A percentile compares a stretch with the other conserved stretches of the same genome.
These are phyloP conservation scores for Aurelia aurita complex sp. Pacific DNA, from an alignment of 30 jellyfish, hydroid and myxozoan genomes.

Conservation along the genomic window DNA sequence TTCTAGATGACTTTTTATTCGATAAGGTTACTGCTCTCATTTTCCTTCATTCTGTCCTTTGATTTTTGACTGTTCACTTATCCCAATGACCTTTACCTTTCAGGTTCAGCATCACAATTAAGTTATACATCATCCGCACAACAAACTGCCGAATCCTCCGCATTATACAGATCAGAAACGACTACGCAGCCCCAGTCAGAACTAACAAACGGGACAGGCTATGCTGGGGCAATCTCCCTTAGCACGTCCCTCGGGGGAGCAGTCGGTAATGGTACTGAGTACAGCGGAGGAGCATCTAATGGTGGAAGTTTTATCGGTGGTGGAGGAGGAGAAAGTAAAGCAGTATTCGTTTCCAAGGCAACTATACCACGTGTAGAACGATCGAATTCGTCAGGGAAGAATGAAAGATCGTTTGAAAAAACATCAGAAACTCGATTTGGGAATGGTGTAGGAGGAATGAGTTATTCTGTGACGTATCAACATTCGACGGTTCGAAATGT, in stretches of 20 bases:
- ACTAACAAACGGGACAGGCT: slow-evolving; percentile 10
- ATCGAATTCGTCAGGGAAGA: slow-evolving; percentile 47
- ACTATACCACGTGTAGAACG: slow-evolving; percentile 73
- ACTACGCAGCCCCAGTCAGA: slow-evolving; percentile 56
- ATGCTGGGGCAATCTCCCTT: slow-evolving; percentile 3
- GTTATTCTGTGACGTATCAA: slow-evolving; percentile 75
- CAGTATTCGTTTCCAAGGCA: slow-evolving; percentile 50
- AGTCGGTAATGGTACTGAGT: neutral
- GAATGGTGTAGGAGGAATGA: slow-evolving; percentile 41
- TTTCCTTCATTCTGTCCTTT: no score
- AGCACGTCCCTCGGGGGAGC: neutral
- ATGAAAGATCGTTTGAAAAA: slow-evolving; percentile 48
- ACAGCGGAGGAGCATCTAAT: neutral
- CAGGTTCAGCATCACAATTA: slow-evolving; percentile 82
- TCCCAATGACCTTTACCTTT: no score
- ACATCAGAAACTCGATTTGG: slow-evolving; percentile 48
- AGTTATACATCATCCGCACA: slow-evolving; percentile 64
- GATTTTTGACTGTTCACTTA: no score
- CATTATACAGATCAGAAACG: slow-evolving; percentile 26
- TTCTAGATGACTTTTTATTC: no score
- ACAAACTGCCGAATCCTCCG: slow-evolving; percentile 66
- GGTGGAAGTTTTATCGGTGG: neutral
- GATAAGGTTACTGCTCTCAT: no score
- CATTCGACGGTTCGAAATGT: slow-evolving; percentile 80
- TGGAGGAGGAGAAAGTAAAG: slow-evolving; percentile 29